A percentile compares a stretch with the other conserved stretches of the same genome.
These are phyloP conservation scores for Propithecus coquereli DNA, from an alignment of 2,113 vertebrate species.

Conservation along the genomic window DNA sequence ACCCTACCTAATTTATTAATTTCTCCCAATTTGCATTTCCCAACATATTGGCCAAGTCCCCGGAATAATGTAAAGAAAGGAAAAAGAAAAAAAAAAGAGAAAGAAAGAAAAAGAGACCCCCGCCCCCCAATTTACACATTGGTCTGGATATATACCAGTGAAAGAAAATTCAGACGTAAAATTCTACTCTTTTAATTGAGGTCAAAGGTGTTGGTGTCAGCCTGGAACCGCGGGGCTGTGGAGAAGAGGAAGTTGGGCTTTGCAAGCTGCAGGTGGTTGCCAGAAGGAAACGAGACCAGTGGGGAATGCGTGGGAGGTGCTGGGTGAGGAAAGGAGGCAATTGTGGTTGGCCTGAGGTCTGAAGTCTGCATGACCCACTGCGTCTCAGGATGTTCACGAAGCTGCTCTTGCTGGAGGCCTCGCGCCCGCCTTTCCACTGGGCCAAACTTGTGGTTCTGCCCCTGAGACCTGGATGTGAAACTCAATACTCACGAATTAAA, in stretches of 20 bases:
- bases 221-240: constrained; percentile 28
- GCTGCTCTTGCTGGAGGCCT: constrained; percentile 18
- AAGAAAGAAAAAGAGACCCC: not conserved
- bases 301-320: constrained; percentile 72
- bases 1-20: constrained; percentile 14
- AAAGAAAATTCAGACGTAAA: constrained; percentile 4
- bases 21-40: constrained; percentile 33
- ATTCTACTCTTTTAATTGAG: constrained; percentile 37
- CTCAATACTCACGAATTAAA: constrained; percentile 29
- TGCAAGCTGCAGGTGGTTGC: constrained; percentile 53
- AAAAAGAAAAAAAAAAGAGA: not conserved
- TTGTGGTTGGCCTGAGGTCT: constrained; percentile 80
- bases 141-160: not conserved
- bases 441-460: constrained; percentile 48
- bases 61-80: not conserved
- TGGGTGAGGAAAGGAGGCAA: constrained; percentile 74
- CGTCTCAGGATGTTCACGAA: constrained; percentile 64
- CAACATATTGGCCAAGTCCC: constrained; percentile 9
- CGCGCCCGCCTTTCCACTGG: not conserved
- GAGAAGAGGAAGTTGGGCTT: constrained; percentile 52
- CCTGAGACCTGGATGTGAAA: constrained; percentile 33
- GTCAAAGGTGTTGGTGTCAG: not conserved
- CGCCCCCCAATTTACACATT: not conserved
- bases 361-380: constrained; percentile 47
- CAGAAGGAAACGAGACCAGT: constrained; percentile 54